A percentile compares a stretch with the other conserved stretches of the same genome.
phyloP scores from a whole-genome alignment of 2,888 invertebrate species.

The Xiphydria camelus region DNA sequence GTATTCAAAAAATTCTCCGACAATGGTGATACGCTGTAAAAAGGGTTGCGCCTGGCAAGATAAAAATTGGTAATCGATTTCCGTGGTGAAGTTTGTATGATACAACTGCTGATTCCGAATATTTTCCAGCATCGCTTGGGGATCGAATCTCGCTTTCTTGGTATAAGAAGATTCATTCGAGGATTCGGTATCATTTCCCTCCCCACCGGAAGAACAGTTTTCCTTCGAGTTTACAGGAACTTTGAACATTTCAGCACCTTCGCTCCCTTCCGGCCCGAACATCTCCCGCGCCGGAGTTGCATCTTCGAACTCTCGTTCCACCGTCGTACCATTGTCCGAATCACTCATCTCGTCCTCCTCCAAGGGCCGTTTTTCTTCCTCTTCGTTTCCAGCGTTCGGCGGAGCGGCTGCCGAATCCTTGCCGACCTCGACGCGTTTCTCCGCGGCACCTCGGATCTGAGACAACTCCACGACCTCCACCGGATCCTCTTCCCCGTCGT shows the following conservation, averaged over 20 bases:
- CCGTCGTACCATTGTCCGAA: constrained; percentile 20
- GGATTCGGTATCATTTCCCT: constrained; percentile 49
- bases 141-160: constrained; percentile 67
- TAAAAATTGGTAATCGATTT: constrained; percentile 68
- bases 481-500: constrained; percentile 24
- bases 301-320: no score
- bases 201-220: constrained; percentile 30
- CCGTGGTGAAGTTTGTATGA: constrained; percentile 66
- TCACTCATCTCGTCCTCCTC: constrained; percentile 15
- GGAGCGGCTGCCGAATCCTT: constrained; percentile 31
- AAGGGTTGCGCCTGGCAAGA: constrained; percentile 82
- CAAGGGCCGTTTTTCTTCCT: background rate
- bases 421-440: constrained; percentile 37
- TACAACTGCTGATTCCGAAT: constrained; percentile 67
- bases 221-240: constrained; percentile 38
- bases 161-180: constrained; percentile 62
- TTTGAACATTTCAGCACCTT: constrained; percentile 48
- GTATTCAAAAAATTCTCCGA: constrained; percentile 73
- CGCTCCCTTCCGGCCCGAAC: constrained; percentile 50
- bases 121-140: constrained; percentile 71
- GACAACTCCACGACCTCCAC: constrained; percentile 40
- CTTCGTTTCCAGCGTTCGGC: constrained; percentile 21
- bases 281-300: constrained; percentile 39
- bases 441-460: constrained; percentile 51
- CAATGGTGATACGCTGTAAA: constrained; percentile 74